Base-by-base conservation (phyloP, 1,140 invertebrate genomes). In the Temnothorax longispinosus region DNA sequence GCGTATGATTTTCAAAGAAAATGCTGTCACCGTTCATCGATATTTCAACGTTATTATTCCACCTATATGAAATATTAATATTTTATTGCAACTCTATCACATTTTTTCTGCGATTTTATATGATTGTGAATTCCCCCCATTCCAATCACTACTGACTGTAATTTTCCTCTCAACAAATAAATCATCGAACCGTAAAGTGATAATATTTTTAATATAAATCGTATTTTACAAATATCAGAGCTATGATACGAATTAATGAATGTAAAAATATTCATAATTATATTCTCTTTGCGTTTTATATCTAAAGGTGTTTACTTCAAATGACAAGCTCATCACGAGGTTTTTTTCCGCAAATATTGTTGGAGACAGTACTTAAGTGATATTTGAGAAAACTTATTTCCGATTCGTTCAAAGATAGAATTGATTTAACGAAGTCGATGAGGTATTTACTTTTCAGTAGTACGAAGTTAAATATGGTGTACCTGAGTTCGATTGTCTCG, bases 371-470 rank as follows among this genome's bases (percentile, higher is more conserved):
- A 10, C 15, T 82, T 35, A n/a, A 71, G 15, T 62, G 21, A 82
- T 58, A 82, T 47, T 72, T 58, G 41, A 72, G 32, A 18, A 35
- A 72, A 72, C 56, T 72, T 82, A 82, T 82, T 72, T 47, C 3
- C 80, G 15, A 72, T 44, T 82, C 15, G 27, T 44, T 54, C 52
- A n/a, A 72, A 58, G 44, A 69, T n/a, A 27, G 52, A 38, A 72
- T 58, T 72, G 21, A 72, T 62, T 82, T 72, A 67, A 41, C 67
- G 18, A 82, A n/a, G 38, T 47, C 18, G 18, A 21, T 32, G 50
- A 35, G 21, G 60, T 82, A 58, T 82, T 82, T 72, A 82, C 18
- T 58, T 82, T 58, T 7, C 21, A 56, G 27, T 47, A 72, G 27
- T 47, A 35, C 11, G 10, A 72, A 82, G 65, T 82, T 82, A 72